Base-by-base conservation (phyloP, 2,113 vertebrate species). In the Leiothrix lutea region DNA sequence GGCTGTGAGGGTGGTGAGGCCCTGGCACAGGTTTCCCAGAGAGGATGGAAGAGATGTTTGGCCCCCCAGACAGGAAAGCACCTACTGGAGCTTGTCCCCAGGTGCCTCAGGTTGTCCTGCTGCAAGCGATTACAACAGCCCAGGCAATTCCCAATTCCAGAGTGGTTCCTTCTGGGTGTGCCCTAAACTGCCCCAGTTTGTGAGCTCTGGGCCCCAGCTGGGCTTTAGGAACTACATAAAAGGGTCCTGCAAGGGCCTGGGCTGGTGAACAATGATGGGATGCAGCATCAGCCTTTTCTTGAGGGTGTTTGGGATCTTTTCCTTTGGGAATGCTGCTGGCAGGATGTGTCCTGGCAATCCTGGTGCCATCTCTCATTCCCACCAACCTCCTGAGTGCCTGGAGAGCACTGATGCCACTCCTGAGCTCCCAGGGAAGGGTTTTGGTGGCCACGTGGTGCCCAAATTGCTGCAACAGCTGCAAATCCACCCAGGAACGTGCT, bases 361-460 rank as follows among this genome's bases (percentile, higher is more conserved):
- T 0, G 0, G 1, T n/a, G 56, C 54, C 11, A 2, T 3, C 3
- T 0, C 9, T 35, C 2, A 0, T 22, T 26, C 20, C 50, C 8
- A 13, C 26, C 16, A 1, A 2, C 13, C 13, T 79, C 33, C 58
- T 14, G 67, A 14, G 4, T 54, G 54, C 13, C 4, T 40, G 48
- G 7, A 11, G 40, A 56, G 31, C 48, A 35, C 13, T 8, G 35
- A 5, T 62, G 48, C 17, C 57, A 11, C 35, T 56, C 29, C 40
- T 26, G 54, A 69, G 75, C 38, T 74, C 9, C 0, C 13, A 23
- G 33, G 47, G 51, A 26, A 88, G 25, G 23, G 22, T 28, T 33
- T 88, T 12, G 0, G 47, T 19, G 17, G 44, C 56, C 60, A 38
- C 1, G 0, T 12, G 42, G 36, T 80, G 75, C 67, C 78, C 3